Base-by-base conservation (phyloP, 1,140 invertebrate species). In the Lasioglossum albipes region DNA sequence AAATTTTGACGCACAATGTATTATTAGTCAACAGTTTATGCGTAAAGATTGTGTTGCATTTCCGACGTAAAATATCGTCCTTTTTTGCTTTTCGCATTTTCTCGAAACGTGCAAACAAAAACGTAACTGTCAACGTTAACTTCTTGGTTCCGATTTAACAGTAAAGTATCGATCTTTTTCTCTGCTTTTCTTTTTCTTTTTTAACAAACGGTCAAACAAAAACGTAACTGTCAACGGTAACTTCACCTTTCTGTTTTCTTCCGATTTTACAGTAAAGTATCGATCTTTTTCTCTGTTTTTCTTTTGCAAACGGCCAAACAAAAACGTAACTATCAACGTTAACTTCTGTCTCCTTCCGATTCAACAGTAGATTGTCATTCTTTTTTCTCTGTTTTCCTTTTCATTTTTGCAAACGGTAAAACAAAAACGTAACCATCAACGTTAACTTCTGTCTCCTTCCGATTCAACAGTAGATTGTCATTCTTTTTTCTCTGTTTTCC, bases 391-490 rank as follows among this genome's bases (percentile, higher is more conserved):
- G 7, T 31, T 18, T 65, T 65, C 18, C 4, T 22, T 22, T 62
- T 59, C n/a, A n/a, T n/a, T n/a, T n/a, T n/a, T n/a, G 1, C 5
- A 42, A 65, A 72, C 7, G 7, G 65, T 41, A 3, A 52, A 66
- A 74, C 70, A 79, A 66, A 79, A 74, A 79, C 52, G 42, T 12
- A 79, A 74, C 70, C 18, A 49, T 45, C 41, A 79, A 73, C 36
- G 22, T 59, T 73, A 74, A 10, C 49, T 65, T 57, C 27, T 10
- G 27, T 9, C 52, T 52, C 0, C 12, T 49, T 10, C 45, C 9
- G 45, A 49, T 49, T 49, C 12, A 49, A 49, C 45, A 49, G 27
- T 79, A 64, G 54, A 72, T 57, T 65, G 65, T 66, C 6, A 7
- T 41, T 18, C 4, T 71, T 41, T 10, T 13, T 49, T n/a, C 9